phyloP scores from a whole-genome alignment of 2,888 invertebrate species.

The Caenorhabditis zanzibari region DNA sequence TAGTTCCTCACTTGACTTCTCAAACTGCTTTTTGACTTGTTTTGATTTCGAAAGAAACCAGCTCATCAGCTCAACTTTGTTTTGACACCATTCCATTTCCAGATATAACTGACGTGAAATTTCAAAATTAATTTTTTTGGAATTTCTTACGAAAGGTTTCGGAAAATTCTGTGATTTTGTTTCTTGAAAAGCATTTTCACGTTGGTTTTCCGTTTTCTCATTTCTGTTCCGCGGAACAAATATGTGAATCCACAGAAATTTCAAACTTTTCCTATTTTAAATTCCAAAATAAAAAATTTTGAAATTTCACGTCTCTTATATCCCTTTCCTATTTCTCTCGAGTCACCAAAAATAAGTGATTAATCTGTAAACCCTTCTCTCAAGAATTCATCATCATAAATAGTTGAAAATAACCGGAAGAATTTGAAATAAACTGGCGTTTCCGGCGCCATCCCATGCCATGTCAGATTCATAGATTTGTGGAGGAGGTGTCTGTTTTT shows the following conservation, averaged over 20 bases:
- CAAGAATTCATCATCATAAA: constrained; percentile 10
- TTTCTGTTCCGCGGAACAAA: too few relatives aligned
- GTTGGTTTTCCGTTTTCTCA: too few relatives aligned
- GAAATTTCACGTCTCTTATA: too few relatives aligned
- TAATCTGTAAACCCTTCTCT: constrained; percentile 18
- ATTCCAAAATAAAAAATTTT: too few relatives aligned
- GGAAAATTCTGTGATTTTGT: too few relatives aligned
- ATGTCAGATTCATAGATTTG: constrained; percentile 30
- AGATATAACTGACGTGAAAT: too few relatives aligned
- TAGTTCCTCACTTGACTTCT: not conserved
- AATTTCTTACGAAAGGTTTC: too few relatives aligned
- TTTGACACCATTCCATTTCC: not conserved
- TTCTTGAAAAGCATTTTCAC: too few relatives aligned
- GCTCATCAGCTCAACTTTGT: constrained; percentile 23
- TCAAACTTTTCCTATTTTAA: too few relatives aligned
- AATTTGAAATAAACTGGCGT: constrained; percentile 9
- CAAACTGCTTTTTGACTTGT: not conserved
- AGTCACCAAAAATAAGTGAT: not conserved
- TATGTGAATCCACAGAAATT: too few relatives aligned
- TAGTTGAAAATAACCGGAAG: constrained; percentile 10
- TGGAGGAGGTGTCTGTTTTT: constrained; percentile 20
- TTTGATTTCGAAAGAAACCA: not conserved
- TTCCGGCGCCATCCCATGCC: constrained; percentile 18
- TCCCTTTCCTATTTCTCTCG: too few relatives aligned
- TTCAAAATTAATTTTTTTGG: too few relatives aligned